Percentiles rank a stretch among this genome's conserved stretches.
Evolutionary conservation across 2,113 vertebrate species (phyloP).

Genomic region (Ptyas mucosa): DNA sequence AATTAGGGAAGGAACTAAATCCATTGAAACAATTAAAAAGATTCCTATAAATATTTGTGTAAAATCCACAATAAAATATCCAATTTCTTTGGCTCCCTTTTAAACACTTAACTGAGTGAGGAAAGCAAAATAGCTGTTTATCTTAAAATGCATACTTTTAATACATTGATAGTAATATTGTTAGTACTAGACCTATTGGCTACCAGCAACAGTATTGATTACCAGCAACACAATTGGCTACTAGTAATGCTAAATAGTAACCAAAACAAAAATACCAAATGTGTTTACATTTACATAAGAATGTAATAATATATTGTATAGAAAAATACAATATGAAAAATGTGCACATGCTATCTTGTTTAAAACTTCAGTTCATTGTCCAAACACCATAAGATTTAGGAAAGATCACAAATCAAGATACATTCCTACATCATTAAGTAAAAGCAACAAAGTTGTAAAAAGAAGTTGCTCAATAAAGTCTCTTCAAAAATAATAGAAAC

Average conservation of each 20-base stretch:
- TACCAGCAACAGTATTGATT: background rate
- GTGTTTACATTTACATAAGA: background rate
- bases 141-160: background rate
- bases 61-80: background rate
- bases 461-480: background rate
- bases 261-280: background rate
- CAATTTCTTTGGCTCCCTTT: background rate
- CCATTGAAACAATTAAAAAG: background rate
- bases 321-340: background rate
- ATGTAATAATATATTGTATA: background rate
- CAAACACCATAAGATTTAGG: background rate
- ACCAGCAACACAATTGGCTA: background rate
- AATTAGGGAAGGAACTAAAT: background rate
- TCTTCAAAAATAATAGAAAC: background rate
- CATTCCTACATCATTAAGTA: background rate
- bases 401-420: background rate
- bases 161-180: background rate
- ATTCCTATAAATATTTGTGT: background rate
- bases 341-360: background rate
- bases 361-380: background rate
- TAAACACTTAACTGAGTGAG: background rate
- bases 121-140: background rate
- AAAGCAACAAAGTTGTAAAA: background rate
- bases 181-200: background rate
- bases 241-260: background rate